phyloP scores from a whole-genome alignment of 2,797 vertebrate genomes.

The Muscicapa striata region DNA sequence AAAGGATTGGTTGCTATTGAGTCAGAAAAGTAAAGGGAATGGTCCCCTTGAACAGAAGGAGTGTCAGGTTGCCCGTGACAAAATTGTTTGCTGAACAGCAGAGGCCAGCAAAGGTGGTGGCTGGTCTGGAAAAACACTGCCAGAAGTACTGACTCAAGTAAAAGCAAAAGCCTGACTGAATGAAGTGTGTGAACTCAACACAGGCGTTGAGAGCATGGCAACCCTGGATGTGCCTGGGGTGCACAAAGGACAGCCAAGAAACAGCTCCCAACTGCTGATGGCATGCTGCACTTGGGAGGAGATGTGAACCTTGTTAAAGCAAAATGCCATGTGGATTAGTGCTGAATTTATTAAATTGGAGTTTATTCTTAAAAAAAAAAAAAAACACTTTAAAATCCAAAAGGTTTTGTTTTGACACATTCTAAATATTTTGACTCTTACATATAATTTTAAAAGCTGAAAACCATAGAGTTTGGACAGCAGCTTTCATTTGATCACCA shows the following conservation, averaged over 20 bases:
- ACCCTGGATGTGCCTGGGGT: neutral
- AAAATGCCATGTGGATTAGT: neutral
- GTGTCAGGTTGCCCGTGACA: neutral
- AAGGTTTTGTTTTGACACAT: conserved; percentile 2
- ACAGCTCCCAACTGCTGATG: neutral
- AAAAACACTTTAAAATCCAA: neutral
- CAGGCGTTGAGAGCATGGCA: accelerated
- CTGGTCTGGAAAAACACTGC: neutral
- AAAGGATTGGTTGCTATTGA: neutral
- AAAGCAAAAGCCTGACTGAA: neutral
- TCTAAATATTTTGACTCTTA: conserved; percentile 37
- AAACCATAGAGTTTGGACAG: neutral
- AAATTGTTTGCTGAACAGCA: neutral
- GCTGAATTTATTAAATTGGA: neutral
- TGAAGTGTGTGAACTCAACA: neutral
- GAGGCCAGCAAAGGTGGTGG: neutral
- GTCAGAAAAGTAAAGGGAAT: neutral
- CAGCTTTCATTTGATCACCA: conserved; percentile 17
- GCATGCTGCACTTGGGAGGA: neutral
- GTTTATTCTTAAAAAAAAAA: neutral
- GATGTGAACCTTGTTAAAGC: neutral
- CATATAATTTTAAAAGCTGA: neutral
- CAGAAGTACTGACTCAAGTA: neutral
- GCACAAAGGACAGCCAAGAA: neutral
- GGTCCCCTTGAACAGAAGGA: neutral